Conservation (phyloP, 2,888 invertebrate genomes). For the Heliconius ismenius region DNA sequence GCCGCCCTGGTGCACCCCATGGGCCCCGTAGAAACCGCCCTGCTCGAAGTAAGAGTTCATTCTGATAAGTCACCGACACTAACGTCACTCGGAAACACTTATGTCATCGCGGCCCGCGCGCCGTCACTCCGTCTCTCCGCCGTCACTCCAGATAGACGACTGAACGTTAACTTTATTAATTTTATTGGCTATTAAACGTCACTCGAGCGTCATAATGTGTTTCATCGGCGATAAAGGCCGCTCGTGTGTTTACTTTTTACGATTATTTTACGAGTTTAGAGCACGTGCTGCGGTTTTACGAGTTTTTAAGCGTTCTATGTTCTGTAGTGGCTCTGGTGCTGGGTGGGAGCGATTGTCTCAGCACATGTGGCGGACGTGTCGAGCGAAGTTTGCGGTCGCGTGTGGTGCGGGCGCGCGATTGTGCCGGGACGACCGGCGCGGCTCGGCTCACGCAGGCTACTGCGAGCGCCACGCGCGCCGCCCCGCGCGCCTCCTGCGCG, state of each 20-base stretch:
- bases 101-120: constrained; percentile 79
- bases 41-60: constrained; percentile 99
- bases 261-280: constrained; percentile 80
- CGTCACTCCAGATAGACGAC: constrained; percentile 73
- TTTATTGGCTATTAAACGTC: constrained; percentile 81
- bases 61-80: constrained; percentile 76
- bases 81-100: constrained; percentile 77
- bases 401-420: constrained; percentile 66
- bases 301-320: constrained; percentile 73
- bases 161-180: constrained; percentile 78
- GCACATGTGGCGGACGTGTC: constrained; percentile 42
- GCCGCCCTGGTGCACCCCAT: constrained; percentile 90
- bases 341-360: constrained; percentile 51
- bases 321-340: constrained; percentile 54
- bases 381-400: constrained; percentile 77
- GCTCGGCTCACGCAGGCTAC: constrained; percentile 86
- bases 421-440: constrained; percentile 78
- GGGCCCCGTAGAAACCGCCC: constrained; percentile 96
- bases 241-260: constrained; percentile 82
- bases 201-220: constrained; percentile 81
- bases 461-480: constrained; percentile 84
- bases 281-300: constrained; percentile 80
- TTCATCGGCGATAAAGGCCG: constrained; percentile 78
- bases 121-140: constrained; percentile 59
- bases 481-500: constrained; percentile 79